phyloP scores from a whole-genome alignment of 2,113 vertebrate species.

The Chauna torquata region DNA sequence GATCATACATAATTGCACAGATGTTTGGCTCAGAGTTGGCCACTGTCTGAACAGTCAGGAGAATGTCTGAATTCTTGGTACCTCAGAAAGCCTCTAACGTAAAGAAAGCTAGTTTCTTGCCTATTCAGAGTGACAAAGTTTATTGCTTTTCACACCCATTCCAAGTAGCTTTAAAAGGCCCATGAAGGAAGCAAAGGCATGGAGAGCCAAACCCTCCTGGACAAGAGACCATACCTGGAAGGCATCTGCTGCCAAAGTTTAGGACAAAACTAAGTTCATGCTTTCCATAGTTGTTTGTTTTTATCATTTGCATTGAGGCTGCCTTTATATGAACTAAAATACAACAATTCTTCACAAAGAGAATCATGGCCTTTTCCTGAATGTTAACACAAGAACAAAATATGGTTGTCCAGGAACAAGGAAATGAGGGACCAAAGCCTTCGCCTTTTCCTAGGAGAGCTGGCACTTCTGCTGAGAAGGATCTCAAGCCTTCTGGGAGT shows the following conservation, averaged over 20 bases:
- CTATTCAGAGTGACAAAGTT: neutral
- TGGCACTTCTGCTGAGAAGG: neutral
- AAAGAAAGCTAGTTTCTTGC: neutral
- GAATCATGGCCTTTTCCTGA: neutral
- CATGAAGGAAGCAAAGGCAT: neutral
- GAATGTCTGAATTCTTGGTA: neutral
- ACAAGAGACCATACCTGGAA: neutral
- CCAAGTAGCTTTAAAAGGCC: neutral
- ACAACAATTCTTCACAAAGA: neutral
- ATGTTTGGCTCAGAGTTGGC: neutral
- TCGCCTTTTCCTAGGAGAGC: neutral
- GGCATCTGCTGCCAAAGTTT: neutral
- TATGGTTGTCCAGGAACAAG: neutral
- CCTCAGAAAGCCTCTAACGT: neutral
- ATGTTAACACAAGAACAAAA: neutral
- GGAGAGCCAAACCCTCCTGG: neutral
- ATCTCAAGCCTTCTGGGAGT: neutral
- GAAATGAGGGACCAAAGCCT: neutral
- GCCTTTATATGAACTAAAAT: neutral
- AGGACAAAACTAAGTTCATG: neutral
- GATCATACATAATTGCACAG: neutral
- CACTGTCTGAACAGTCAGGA: neutral
- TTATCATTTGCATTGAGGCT: neutral
- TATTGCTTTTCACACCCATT: neutral
- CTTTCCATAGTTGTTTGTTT: neutral